These are phyloP conservation scores for Novumbra hubbsi DNA, from an alignment of 2,797 vertebrate species.

Conservation along the genomic window DNA sequence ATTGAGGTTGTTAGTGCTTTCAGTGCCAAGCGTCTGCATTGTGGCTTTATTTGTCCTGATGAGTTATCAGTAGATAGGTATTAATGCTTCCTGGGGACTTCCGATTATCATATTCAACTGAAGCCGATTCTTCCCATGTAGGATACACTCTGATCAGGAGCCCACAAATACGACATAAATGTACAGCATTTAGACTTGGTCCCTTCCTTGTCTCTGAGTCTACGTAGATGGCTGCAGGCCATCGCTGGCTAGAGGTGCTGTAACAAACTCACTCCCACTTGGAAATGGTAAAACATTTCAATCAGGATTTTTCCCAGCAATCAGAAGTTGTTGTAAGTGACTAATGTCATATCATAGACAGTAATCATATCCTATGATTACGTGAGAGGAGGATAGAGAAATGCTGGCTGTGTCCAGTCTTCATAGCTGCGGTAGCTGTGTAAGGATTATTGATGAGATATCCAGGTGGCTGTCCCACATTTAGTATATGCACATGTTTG, in stretches of 20 bases:
- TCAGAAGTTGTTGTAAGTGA: constrained; percentile 63
- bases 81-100: constrained; percentile 62
- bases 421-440: background rate
- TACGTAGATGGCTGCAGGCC: too few species aligned
- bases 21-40: constrained; percentile 69
- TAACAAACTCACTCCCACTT: constrained; percentile 15
- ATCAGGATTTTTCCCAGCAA: constrained; percentile 64
- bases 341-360: constrained; percentile 64
- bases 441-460: constrained; percentile 30
- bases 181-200: too few species aligned
- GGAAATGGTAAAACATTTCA: constrained; percentile 35
- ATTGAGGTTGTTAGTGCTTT: constrained; percentile 60
- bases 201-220: background rate
- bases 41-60: constrained; percentile 60
- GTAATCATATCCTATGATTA: constrained; percentile 73
- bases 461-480: constrained; percentile 58
- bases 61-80: constrained; percentile 72
- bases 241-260: constrained; percentile 24
- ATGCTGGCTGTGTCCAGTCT: constrained; percentile 50
- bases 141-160: background rate
- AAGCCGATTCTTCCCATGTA: constrained; percentile 29
- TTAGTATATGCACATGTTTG: constrained; percentile 64
- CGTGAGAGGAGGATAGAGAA: constrained; percentile 62
- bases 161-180: background rate
- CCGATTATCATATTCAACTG: constrained; percentile 72